A percentile compares a stretch with the other conserved stretches of the same genome.
phyloP scores from a whole-genome alignment of 2,888 invertebrate species.

The Scaptomyza cyrtandrae region DNA sequence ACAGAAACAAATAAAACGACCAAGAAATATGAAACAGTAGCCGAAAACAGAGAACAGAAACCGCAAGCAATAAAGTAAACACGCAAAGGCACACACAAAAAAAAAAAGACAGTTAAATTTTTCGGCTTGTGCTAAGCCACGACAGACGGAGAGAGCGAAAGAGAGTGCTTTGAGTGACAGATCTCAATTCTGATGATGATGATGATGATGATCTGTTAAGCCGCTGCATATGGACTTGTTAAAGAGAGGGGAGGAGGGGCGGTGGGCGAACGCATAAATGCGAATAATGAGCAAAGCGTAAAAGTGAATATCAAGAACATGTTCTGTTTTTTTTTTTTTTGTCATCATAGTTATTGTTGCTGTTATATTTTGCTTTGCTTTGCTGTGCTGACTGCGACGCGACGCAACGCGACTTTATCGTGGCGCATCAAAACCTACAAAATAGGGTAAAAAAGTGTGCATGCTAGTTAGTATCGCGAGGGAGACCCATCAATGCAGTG shows the following conservation, averaged over 20 bases:
- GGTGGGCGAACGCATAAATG: conserved; percentile 67
- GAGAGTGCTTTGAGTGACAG: conserved; percentile 25
- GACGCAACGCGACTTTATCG: conserved; percentile 54
- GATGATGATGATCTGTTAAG: conserved; percentile 39
- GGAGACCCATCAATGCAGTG: conserved; percentile 63
- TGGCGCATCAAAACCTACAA: conserved; percentile 70
- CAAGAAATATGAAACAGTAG: conserved; percentile 21
- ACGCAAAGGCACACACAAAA: conserved; percentile 44
- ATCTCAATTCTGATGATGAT: conserved; percentile 39
- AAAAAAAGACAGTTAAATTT: conserved; percentile 26
- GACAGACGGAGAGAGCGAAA: not conserved
- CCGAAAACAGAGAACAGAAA: conserved; percentile 5
- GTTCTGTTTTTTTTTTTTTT: conserved; percentile 26
- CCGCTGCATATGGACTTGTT: conserved; percentile 49
- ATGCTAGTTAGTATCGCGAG: conserved; percentile 72
- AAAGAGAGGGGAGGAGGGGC: not conserved
- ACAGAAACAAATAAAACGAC: conserved; percentile 13
- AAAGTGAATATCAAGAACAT: conserved; percentile 47
- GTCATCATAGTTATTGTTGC: conserved; percentile 5
- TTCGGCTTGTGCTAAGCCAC: conserved; percentile 24
- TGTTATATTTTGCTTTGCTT: conserved; percentile 1
- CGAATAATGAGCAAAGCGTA: conserved; percentile 77
- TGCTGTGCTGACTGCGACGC: conserved; percentile 28
- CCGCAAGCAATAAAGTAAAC: conserved; percentile 45
- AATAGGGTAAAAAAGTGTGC: conserved; percentile 76